Evolutionary conservation across 2,888 invertebrate genomes (phyloP).

Genomic region (Ceramica pisi): DNA sequence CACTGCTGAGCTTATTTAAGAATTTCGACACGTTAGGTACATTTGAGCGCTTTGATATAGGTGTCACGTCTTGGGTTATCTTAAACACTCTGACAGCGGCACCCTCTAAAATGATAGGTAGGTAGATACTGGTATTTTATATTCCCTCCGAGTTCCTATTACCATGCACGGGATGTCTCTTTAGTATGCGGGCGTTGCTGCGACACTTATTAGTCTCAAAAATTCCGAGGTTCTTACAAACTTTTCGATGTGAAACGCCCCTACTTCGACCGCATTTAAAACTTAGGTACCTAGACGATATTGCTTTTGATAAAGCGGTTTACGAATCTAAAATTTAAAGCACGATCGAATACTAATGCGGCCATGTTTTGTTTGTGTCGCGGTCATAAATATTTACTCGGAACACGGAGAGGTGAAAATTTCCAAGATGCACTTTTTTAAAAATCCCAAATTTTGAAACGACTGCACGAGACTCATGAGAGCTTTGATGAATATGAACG

Average conservation of each 20-base stretch:
- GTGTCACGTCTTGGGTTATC: conserved; percentile 80
- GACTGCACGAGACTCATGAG: conserved; percentile 31
- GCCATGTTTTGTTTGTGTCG: conserved; percentile 85
- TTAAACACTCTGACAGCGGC: conserved; percentile 79
- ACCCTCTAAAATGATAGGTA: conserved; percentile 83
- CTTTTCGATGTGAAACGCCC: conserved; percentile 82
- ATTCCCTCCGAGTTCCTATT: conserved; percentile 87
- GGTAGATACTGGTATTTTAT: conserved; percentile 82
- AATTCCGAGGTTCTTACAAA: conserved; percentile 85
- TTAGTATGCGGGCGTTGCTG: conserved; percentile 87
- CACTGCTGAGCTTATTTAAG: conserved; percentile 65
- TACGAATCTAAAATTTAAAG: conserved; percentile 90
- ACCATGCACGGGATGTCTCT: conserved; percentile 84
- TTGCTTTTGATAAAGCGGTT: conserved; percentile 90
- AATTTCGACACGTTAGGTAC: conserved; percentile 74
- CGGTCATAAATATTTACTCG: conserved; percentile 86
- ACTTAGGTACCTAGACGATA: conserved; percentile 87
- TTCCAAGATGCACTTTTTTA: conserved; percentile 64
- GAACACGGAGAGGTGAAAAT: conserved; percentile 80
- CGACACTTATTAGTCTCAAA: conserved; percentile 90
- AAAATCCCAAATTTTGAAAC: conserved; percentile 51
- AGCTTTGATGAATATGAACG: conserved; percentile 44
- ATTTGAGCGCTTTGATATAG: conserved; percentile 76
- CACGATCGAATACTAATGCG: conserved; percentile 88
- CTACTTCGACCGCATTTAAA: conserved; percentile 83